Evolutionary conservation across 2,888 invertebrate genomes (phyloP), one percentile per base, ranked within the genome.

Genomic region (Scaptomyza tumidula): DNA sequence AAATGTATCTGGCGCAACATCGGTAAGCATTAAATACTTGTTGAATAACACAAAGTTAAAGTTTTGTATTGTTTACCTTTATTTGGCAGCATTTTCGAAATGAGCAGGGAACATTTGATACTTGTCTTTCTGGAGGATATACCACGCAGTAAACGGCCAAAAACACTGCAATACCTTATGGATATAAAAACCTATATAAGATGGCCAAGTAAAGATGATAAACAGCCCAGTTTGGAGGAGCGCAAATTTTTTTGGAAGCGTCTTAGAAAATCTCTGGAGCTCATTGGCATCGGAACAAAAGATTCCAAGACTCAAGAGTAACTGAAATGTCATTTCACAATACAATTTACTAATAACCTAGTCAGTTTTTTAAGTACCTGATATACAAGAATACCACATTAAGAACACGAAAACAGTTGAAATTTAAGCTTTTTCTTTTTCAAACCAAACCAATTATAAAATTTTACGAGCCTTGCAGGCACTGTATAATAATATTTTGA

Each of bases 1-100:
- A 96, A 90, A 94, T 95, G 94, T 94, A 95, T 76, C 85, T 95
- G 48, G 95, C 95, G 0, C 95, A 95, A 65, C 94, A 95, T 84
- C 93, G 95, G 93, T 94, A 46, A 50, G 67, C 13, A 11, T 10
- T 1, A 1, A 6, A 13, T 0, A 37, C 1, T 0, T 49, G 4
- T 31, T 11, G 3, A 48, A 9, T 33, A 3, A 9, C 1, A 24
- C 5, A 45, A 9, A 19, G 9, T 0, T 27, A 27, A 9, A 24
- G 24, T 24, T 5, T 13, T 39, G 0, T 1, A 41, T 9, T 9
- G 10, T 41, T 39, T 13, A 6, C 2, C 14, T 1, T 5, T 39
- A 37, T 31, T 31, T 0, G 2, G 3, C 46, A 94, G 94, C 56
- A 92, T 95, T 2, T 91, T 95, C 61, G 95, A 95, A 88, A 94